These are phyloP conservation scores for Gallinago solitaria DNA, from an alignment of 2,797 vertebrate species.

Conservation along the genomic window DNA sequence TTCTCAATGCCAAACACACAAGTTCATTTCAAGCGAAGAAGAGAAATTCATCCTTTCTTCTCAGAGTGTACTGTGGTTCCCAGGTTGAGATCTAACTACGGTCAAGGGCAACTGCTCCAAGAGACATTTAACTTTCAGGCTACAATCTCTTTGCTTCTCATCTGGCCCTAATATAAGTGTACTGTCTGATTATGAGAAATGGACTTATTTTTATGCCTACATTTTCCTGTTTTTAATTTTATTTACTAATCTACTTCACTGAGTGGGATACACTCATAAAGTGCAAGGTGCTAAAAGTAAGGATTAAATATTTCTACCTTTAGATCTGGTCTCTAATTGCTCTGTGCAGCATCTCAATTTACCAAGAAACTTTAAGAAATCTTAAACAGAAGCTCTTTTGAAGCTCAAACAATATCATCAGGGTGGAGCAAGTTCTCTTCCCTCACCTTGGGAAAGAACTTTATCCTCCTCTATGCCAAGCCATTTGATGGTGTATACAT, in stretches of 20 bases:
- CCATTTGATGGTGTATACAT: background rate
- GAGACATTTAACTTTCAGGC: background rate
- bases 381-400: background rate
- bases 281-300: background rate
- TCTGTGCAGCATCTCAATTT: background rate
- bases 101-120: background rate
- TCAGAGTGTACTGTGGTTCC: background rate
- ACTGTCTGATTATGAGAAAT: background rate
- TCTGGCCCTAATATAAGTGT: background rate
- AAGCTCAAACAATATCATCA: background rate
- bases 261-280: background rate
- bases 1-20: background rate
- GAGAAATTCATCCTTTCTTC: background rate
- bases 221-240: background rate
- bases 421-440: background rate
- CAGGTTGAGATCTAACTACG: background rate
- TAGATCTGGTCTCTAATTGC: background rate
- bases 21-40: background rate
- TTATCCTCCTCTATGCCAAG: background rate
- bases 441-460: conserved; percentile 7
- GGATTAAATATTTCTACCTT: conserved; percentile 6
- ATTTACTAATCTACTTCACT: background rate
- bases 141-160: background rate
- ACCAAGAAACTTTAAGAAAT: background rate
- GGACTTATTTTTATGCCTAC: background rate